These are phyloP conservation scores for Drosophila cyrtoloma DNA, from an alignment of 2,888 invertebrate genomes.

Conservation along the genomic window DNA sequence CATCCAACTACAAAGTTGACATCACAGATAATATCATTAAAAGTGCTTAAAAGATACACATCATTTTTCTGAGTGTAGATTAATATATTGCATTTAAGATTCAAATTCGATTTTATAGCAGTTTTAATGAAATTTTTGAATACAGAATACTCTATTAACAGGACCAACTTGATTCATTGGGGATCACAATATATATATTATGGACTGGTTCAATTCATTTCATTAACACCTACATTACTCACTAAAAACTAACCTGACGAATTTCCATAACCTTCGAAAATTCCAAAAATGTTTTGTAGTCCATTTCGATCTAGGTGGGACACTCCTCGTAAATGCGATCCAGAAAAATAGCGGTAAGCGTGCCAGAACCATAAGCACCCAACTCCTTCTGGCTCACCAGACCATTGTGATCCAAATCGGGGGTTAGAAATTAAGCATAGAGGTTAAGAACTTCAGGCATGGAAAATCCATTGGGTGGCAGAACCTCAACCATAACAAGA, in stretches of 20 bases:
- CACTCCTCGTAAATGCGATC: constrained; percentile 98
- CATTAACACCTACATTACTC: not conserved
- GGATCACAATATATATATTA: too few relatives aligned
- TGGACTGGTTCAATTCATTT: not conserved
- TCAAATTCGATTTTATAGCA: not conserved
- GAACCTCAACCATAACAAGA: not conserved
- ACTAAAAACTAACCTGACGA: constrained; percentile 88
- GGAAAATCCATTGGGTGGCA: constrained; percentile 95
- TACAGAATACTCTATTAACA: not conserved
- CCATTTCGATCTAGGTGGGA: constrained; percentile 97
- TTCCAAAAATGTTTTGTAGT: constrained; percentile 98
- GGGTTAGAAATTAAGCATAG: constrained; percentile 96
- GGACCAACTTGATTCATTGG: not conserved
- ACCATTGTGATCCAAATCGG: constrained; percentile 97
- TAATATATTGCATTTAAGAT: not conserved
- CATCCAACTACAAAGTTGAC: too few relatives aligned
- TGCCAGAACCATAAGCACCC: constrained; percentile 95
- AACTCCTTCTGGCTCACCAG: constrained; percentile 97
- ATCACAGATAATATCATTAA: too few relatives aligned
- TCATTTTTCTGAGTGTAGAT: not conserved
- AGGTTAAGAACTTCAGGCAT: constrained; percentile 94
- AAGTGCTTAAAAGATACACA: not conserved
- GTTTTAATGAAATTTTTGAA: not conserved
- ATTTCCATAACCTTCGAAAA: constrained; percentile 97
- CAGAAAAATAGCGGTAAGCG: constrained; percentile 95